Conservation (phyloP, 2,888 invertebrate species). For the Pristionchus fissidentatus region DNA sequence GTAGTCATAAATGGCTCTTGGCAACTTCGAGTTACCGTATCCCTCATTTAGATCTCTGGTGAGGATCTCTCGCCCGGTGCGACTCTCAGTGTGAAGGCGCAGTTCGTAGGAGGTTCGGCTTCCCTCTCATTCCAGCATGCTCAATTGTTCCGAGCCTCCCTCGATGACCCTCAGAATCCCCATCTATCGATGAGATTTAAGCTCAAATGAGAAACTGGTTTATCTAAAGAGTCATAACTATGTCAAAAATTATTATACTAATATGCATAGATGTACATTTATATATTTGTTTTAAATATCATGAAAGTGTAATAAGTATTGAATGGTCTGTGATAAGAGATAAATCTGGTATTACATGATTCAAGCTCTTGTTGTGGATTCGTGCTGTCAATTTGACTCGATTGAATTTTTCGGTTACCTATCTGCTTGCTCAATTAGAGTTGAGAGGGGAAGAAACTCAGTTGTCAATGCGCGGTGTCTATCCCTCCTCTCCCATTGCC, state of each 20-base stretch:
- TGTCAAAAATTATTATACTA: no score
- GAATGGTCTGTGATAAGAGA: background rate
- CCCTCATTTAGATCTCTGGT: background rate
- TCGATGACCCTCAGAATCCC: slow-evolving; percentile 72
- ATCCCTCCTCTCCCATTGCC: no score
- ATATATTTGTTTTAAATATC: no score
- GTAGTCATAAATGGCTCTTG: background rate
- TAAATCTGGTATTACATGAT: background rate
- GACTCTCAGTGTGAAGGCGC: background rate
- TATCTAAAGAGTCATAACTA: no score
- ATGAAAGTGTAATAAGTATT: slow-evolving; percentile 9
- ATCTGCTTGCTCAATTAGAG: no score
- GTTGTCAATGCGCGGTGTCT: background rate
- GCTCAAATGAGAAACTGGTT: slow-evolving; percentile 50
- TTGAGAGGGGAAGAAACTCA: background rate
- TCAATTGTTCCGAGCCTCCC: slow-evolving; percentile 88
- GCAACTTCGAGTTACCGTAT: background rate
- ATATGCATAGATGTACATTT: no score
- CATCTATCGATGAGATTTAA: slow-evolving; percentile 54
- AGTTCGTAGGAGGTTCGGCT: background rate
- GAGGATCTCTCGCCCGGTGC: background rate
- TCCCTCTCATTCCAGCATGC: slow-evolving; percentile 80
- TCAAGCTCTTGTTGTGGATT: no score
- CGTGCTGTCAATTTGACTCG: no score
- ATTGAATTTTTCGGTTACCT: no score